Evolutionary conservation across 1,140 invertebrate genomes (phyloP), one percentile per base, ranked within the genome.

Genomic region (Drosophila ercepeae): DNA sequence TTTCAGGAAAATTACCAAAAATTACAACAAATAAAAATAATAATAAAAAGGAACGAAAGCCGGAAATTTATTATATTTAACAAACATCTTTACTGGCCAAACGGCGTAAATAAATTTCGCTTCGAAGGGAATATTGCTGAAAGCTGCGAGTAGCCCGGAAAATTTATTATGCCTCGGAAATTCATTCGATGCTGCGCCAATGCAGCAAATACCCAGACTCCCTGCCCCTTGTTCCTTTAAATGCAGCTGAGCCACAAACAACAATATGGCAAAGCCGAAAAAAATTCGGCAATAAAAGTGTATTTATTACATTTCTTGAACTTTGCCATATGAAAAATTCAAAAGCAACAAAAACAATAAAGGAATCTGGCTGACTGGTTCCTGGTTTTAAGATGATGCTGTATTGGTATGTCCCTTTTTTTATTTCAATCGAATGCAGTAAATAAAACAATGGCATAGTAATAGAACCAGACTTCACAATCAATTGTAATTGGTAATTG

Each of bases 301-400:
- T 81, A 81, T 81, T 81, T 81, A 81, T 81, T 81, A 59, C 77
- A 63, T 81, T 81, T 75, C 71, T 79, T 75, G 53, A 75, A 79
- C 57, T 75, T 76, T 71, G 65, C 65, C 51, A 70, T 73, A 63
- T 76, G 65, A 70, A 58, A 76, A 71, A 70, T 70, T 51, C 39
- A 48, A 75, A 64, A 68, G 64, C 61, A 52, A 11, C 9, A 32
- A 32, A 32, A 32, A 13, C 13, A 51, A 68, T n/a, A 67, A 67
- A 36, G 39, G 25, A 27, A 42, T 42, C 39, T 16, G 39, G 11
- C n/a, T 11, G 5, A 21, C 21, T 21, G 21, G 2, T 21, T 21
- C 21, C 29, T 32, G 29, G 9, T 32, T 32, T 32, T 32, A 32
- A 32, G 29, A 32, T 32, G 29, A 32, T 32, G 29, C 1, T 29